Percentiles rank a stretch among this genome's conserved stretches.
Conservation (phyloP, 2,797 vertebrate genomes). For the Hemitrygon akajei region DNA sequence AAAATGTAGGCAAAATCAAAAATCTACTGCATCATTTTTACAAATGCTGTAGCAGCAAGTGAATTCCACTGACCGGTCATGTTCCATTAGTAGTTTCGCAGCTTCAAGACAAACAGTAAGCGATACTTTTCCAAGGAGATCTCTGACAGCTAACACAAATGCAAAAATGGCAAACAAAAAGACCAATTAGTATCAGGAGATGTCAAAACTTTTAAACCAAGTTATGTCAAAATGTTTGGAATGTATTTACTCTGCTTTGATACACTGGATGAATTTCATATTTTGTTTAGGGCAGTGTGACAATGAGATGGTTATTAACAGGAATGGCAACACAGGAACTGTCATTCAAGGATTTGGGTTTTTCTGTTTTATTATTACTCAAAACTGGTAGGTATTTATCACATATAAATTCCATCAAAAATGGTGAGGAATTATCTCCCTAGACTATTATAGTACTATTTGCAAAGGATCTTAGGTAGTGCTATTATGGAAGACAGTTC, state of each 20-base stretch:
- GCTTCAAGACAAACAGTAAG: slow-evolving; percentile 71
- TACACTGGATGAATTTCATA: not conserved
- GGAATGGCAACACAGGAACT: too few relatives aligned
- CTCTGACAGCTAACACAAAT: slow-evolving; percentile 59
- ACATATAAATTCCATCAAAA: too few relatives aligned
- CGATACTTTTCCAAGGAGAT: slow-evolving; percentile 64
- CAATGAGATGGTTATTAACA: too few relatives aligned
- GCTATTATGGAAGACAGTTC: too few relatives aligned
- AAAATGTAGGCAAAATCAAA: not conserved
- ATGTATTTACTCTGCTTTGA: not conserved
- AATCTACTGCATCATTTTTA: not conserved
- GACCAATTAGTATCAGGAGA: slow-evolving; percentile 38
- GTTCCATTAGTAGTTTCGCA: slow-evolving; percentile 70
- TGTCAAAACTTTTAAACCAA: not conserved
- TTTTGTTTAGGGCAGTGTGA: too few relatives aligned
- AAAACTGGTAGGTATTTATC: too few relatives aligned
- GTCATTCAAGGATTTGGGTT: too few relatives aligned
- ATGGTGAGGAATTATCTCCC: too few relatives aligned
- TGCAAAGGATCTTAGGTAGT: too few relatives aligned
- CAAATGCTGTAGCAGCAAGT: not conserved
- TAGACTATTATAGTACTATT: too few relatives aligned
- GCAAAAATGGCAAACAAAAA: slow-evolving; percentile 13
- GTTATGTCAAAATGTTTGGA: not conserved
- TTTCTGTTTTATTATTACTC: too few relatives aligned
- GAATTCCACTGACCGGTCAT: slow-evolving; percentile 65